Evolutionary conservation across 2,113 vertebrate species (phyloP), one percentile per base, ranked within the genome.

Genomic region (Strix aluco): DNA sequence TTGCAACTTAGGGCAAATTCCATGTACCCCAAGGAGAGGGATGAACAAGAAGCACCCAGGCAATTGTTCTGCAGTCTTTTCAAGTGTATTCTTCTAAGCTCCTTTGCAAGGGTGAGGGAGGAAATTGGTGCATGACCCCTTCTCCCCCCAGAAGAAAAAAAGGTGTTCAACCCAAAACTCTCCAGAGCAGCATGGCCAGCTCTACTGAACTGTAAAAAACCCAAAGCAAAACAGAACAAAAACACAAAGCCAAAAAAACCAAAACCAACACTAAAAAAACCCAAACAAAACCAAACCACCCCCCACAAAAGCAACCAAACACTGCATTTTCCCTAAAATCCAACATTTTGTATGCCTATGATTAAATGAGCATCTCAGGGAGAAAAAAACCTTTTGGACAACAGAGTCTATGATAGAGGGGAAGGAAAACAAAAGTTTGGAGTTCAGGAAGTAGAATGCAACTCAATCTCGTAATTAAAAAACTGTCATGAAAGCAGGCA

Each of bases 1-100:
- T 27, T 15, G 10, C 55, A 58, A 78, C 29, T 57, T 71, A 49
- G 38, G 19, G 38, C n/a, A 83, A 36, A 15, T 71, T 52, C 30
- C 27, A n/a, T 0, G 0, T 0, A 2, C 25, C 30, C 66, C 10
- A 13, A 91, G 47, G 47, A 83, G 9, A 74, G 7, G 9, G 11
- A 72, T 0, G 3, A 79, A 77, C 21, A 52, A 7, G 44, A 44
- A 63, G 18, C 27, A 47, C 10, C 7, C 32, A 46, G 11, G 47
- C 32, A 70, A 81, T 30, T 7, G 6, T 15, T 51, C 25, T 38
- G 63, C 20, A 36, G 7, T 14, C 27, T 81, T 62, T 61, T 36
- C 8, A 52, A 75, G 7, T 6, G 5, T 36, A 11, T 90, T 85
- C 86, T 90, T 86, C 46, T 71, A 29, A 81, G 54, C 16, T 83